Base-by-base conservation (phyloP, 2,113 vertebrate species). In the Lophura nycthemera region DNA sequence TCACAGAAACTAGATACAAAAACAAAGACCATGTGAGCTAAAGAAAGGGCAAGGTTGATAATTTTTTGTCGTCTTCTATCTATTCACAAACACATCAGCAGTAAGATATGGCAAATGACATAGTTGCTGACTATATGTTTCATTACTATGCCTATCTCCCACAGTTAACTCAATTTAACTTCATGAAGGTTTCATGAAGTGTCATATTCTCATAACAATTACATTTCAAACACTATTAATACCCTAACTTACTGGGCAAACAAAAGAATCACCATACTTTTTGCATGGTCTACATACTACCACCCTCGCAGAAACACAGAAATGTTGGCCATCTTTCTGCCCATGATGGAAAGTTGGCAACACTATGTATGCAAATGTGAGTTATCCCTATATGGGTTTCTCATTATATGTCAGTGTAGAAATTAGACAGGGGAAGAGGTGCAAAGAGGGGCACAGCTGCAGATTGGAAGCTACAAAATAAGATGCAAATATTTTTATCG, bases 281-380 rank as follows among this genome's bases (percentile, higher is more conserved):
- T 30, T 36, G 22, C 13, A 30, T 10, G 75, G 34, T 57, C 13
- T 17, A 61, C 15, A 13, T 25, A 13, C 16, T 61, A 71, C 6
- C 13, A 79, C 18, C 3, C 60, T 70, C 34, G 63, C 9, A 83
- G 40, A 38, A 66, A 70, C 77, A 61, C 45, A 9, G 27, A 65
- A 61, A 13, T 3, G 22, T 1, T 45, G 5, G 27, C 40, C 6
- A 24, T 8, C 14, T 6, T 32, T 50, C 14, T 5, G 56, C 4
- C 10, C 9, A 18, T 3, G 29, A 34, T 1, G 1, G 20, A 74
- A 24, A 74, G 5, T 3, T 54, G 17, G 36, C 36, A 54, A 47
- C 10, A 57, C 0, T 0, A 2, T 22, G 11, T 47, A 40, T 43
- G 7, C 16, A 56, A 14, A 32, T 52, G 20, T 45, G 3, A 34